These are phyloP conservation scores for Elgaria multicarinata DNA, from an alignment of 2,113 vertebrate genomes.

Conservation along the genomic window DNA sequence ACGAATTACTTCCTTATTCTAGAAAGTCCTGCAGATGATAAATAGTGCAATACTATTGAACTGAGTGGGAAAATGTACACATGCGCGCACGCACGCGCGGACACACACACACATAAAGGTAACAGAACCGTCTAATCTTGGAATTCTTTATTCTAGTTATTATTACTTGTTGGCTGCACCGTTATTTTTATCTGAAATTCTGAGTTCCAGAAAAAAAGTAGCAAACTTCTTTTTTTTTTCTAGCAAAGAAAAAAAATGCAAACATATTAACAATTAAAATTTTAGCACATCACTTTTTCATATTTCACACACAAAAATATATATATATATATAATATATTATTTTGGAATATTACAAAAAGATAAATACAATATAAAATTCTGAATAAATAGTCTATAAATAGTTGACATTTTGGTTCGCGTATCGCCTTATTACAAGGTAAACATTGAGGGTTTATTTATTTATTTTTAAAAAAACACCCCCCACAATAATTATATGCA, in stretches of 20 bases:
- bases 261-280: neutral
- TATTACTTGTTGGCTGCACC: neutral
- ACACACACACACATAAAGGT: neutral
- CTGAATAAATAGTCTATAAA: constrained; percentile 78
- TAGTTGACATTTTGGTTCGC: constrained; percentile 63
- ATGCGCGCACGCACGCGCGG: too few species aligned
- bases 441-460: constrained; percentile 45
- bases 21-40: neutral
- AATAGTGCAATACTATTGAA: too few species aligned
- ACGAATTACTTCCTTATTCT: too few species aligned
- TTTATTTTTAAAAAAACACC: constrained; percentile 43
- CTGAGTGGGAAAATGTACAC: too few species aligned
- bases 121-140: neutral
- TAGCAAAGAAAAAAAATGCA: constrained; percentile 7
- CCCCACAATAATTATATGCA: neutral
- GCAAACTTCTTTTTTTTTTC: neutral
- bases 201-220: neutral
- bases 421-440: constrained; percentile 33
- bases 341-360: constrained; percentile 68
- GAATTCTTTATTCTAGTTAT: neutral
- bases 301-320: constrained; percentile 19
- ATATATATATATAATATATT: constrained; percentile 43
- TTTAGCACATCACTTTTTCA: neutral
- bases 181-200: neutral
- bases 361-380: constrained; percentile 77